phyloP scores from a whole-genome alignment of 2,888 invertebrate genomes.

The Ellobium chinense region DNA sequence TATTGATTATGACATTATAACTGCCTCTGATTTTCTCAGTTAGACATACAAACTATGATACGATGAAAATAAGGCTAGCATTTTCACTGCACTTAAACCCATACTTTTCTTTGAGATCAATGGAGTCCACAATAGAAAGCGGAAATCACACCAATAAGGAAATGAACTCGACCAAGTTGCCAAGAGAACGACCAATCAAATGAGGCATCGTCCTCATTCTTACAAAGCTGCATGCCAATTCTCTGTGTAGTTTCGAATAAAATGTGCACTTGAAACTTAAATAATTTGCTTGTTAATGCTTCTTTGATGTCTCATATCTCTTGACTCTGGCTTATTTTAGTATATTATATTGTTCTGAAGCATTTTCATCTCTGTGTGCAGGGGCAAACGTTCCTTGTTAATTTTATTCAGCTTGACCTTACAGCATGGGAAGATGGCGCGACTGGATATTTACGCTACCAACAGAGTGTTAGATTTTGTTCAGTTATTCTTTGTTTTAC shows the following conservation, averaged over 20 bases:
- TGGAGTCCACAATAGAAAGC: neutral
- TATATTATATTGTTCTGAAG: neutral
- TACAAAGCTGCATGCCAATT: conserved; percentile 17
- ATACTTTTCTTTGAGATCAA: neutral
- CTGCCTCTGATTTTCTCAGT: no score
- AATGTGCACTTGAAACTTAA: neutral
- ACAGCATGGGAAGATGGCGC: conserved; percentile 72
- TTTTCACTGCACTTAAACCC: no score
- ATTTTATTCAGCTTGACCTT: conserved; percentile 50
- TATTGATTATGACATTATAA: no score
- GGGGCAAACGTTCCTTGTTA: conserved; percentile 27
- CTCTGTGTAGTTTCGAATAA: conserved; percentile 45
- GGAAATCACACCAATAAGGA: conserved; percentile 39
- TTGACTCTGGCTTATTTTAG: neutral
- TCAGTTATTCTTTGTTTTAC: conserved; percentile 74
- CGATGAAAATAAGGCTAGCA: no score
- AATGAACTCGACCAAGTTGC: conserved; percentile 51
- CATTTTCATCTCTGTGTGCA: neutral
- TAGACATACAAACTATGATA: no score
- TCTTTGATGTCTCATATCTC: neutral
- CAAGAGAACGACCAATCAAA: conserved; percentile 58
- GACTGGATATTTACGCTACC: conserved; percentile 71
- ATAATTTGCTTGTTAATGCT: neutral
- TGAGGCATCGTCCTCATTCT: conserved; percentile 37
- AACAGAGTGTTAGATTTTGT: conserved; percentile 73